phyloP scores from a whole-genome alignment of 2,113 vertebrate genomes.

The Grammomys dolichurus region DNA sequence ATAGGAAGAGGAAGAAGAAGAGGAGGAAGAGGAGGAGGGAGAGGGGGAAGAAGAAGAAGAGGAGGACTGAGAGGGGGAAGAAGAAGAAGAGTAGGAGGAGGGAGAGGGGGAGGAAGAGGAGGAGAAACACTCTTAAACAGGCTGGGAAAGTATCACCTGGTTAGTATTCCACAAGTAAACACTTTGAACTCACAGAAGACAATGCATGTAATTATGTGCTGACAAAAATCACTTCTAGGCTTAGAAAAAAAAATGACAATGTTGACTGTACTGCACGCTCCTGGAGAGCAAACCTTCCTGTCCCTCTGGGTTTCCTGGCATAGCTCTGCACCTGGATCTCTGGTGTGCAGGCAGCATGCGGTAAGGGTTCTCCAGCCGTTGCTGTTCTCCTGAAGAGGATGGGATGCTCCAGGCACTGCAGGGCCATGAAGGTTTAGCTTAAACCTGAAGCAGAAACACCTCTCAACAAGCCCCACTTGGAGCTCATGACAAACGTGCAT shows the following conservation, averaged over 20 bases:
- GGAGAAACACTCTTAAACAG: background rate
- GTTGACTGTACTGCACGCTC: background rate
- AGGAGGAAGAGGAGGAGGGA: no score
- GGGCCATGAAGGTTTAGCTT: background rate
- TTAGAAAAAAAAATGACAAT: background rate
- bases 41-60: no score
- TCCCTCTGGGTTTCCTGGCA: background rate
- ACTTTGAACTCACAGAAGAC: constrained; percentile 47
- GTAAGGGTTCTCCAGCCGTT: background rate
- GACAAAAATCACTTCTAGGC: constrained; percentile 13
- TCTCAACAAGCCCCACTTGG: background rate
- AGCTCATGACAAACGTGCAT: background rate
- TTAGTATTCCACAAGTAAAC: constrained; percentile 22
- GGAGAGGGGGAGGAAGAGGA: no score
- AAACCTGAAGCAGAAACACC: background rate
- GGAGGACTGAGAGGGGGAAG: no score
- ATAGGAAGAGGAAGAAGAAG: background rate
- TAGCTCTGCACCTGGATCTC: accelerated
- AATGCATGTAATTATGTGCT: background rate
- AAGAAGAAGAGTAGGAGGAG: background rate
- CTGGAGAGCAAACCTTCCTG: background rate
- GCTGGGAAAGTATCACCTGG: constrained; percentile 14
- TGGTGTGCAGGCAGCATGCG: background rate
- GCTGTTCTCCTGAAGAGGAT: background rate
- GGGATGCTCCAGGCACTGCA: background rate